Evolutionary conservation across 2,888 invertebrate species (phyloP), one percentile per base, ranked within the genome.

Genomic region (Folsomia manolachei): DNA sequence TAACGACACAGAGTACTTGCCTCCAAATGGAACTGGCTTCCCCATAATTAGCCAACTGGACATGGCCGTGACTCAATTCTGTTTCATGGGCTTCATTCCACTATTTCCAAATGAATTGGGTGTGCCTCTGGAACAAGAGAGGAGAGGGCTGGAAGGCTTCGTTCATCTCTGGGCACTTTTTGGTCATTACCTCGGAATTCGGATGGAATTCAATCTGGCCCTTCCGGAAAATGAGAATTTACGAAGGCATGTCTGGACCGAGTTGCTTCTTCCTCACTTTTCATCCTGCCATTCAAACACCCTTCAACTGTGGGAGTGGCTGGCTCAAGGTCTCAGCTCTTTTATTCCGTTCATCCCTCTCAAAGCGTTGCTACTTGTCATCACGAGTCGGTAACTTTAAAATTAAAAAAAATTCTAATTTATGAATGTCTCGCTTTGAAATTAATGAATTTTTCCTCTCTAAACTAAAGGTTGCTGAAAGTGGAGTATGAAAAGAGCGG

Each of bases 51-150:
- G 90, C 0, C 95, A 95, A 83, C 88, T 90, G 77, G 94, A 95
- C 82, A 88, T 96, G 87, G 91, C 91, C 0, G 83, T 95, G 11
- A 94, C 95, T 0, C 93, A 93, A 84, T 93, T 92, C 82, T 94
- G 93, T 1, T 95, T 95, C 82, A 88, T 95, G 82, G 95, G 94
- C 0, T 89, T 89, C 78, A 86, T 89, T 0, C 83, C 92, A 0
- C 82, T 91, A 2, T 88, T 88, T 67, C 87, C 89, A 9, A 11
- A 53, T 4, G 71, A 71, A 24, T 78, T 80, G 65, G 79, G 80
- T 9, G 72, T 80, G 18, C n/a, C 18, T 18, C 63, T 64, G 1
- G 64, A 61, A 9, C 19, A 72, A 56, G 69, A 65, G 1, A 0
- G 11, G 19, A 51, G 63, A 1, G 76, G 76, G 1, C 51, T 77